Percentiles rank a stretch among this genome's conserved stretches.
Conservation (phyloP, 2,797 vertebrate species). For the Ceryle rudis region DNA sequence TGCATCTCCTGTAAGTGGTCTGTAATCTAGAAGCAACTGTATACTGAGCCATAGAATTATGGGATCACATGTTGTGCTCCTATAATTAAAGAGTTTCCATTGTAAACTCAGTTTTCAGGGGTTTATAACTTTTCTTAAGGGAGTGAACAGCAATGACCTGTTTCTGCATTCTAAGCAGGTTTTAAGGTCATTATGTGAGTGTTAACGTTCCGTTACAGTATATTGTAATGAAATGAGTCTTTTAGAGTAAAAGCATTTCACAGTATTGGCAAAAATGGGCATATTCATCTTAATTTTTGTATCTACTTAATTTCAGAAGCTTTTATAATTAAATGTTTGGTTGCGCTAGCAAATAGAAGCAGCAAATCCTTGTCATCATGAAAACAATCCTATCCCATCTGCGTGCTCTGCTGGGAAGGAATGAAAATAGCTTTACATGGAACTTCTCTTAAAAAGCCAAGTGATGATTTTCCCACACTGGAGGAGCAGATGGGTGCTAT, state of each 20-base stretch:
- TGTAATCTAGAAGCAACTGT: neutral
- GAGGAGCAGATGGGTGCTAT: slow-evolving; percentile 12
- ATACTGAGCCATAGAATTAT: neutral
- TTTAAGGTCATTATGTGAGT: slow-evolving; percentile 68
- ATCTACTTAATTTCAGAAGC: slow-evolving; percentile 69
- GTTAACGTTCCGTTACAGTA: slow-evolving; percentile 73
- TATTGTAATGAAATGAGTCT: slow-evolving; percentile 77
- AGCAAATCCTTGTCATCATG: slow-evolving; percentile 36
- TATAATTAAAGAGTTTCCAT: slow-evolving; percentile 56
- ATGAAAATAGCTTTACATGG: neutral
- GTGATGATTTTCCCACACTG: neutral
- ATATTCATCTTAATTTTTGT: slow-evolving; percentile 79
- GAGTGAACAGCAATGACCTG: slow-evolving; percentile 13
- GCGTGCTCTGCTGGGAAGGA: neutral
- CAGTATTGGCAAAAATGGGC: slow-evolving; percentile 69
- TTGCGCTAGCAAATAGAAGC: slow-evolving; percentile 65
- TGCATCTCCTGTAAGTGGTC: neutral
- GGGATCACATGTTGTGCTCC: neutral
- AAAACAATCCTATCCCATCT: slow-evolving; percentile 15
- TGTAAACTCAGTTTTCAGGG: slow-evolving; percentile 59
- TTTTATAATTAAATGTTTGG: slow-evolving; percentile 80
- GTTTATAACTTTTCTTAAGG: neutral
- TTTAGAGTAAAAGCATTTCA: slow-evolving; percentile 66
- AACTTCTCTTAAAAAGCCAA: neutral
- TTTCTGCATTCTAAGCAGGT: slow-evolving; percentile 75